Evolutionary conservation across 2,113 vertebrate species (phyloP), one percentile per base, ranked within the genome.

Genomic region (Bubo scandiacus): DNA sequence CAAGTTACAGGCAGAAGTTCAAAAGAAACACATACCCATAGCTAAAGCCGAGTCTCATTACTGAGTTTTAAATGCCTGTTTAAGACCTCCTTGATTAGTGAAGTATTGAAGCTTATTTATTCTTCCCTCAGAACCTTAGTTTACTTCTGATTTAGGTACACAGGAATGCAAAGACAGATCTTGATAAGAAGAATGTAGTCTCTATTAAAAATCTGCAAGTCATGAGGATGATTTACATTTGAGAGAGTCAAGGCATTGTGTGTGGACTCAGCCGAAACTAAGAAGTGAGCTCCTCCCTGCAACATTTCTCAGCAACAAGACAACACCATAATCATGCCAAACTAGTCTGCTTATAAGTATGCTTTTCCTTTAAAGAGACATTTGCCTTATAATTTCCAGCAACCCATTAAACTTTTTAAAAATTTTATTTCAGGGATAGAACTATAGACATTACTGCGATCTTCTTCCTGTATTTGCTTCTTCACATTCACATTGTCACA

Each of bases 1-100:
- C 80, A 94, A 55, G 15, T 88, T 88, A 59, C 94, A 83, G 92
- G 68, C 82, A 93, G 51, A 86, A 86, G 67, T 94, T 94, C 92
- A 92, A 88, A 73, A 68, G 36, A 82, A 93, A 91, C 27, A 73
- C 23, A 70, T 86, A 43, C 71, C 55, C 63, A 90, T 4, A 92
- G 88, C 72, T 83, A 90, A 90, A 90, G 54, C 82, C 54, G 62
- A 93, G 42, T 68, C 47, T 83, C 67, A 86, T 88, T 90, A 93
- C n/a, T 71, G 74, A 73, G 32, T 51, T 81, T 83, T 42, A 88
- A 88, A 80, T 36, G n/a, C 18, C 67, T 90, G 15, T 94, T 92
- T 88, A 86, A 89, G 38, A 86, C 10, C 13, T 89, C 62, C 57
- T 81, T 30, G 2, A 78, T 81, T 43, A 86, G 52, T 43, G 43